phyloP scores from a whole-genome alignment of 2,888 invertebrate genomes.

The Idaea dimidiata region DNA sequence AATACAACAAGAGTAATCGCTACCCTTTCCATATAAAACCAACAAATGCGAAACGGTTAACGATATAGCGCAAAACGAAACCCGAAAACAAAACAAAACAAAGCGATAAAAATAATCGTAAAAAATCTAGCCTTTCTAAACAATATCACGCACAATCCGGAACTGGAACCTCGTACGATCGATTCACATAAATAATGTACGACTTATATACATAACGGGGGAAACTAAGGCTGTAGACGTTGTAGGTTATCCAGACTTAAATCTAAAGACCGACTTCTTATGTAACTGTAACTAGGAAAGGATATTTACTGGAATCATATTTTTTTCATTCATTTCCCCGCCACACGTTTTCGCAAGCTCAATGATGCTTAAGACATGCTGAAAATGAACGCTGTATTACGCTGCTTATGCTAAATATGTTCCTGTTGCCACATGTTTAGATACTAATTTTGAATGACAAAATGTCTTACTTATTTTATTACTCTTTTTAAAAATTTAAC shows the following conservation, averaged over 20 bases:
- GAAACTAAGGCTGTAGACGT: constrained; percentile 11
- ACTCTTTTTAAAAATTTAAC: too few relatives aligned
- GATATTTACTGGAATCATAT: neutral
- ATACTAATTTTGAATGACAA: too few relatives aligned
- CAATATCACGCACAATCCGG: constrained; percentile 1
- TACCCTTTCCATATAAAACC: neutral
- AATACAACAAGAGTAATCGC: too few relatives aligned
- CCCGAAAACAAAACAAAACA: neutral
- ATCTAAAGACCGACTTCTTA: neutral
- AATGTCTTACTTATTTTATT: too few relatives aligned
- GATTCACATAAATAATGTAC: constrained; percentile 52
- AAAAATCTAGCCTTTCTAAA: neutral
- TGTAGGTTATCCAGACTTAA: neutral
- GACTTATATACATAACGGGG: constrained; percentile 48
- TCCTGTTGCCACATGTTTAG: too few relatives aligned
- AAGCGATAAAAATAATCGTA: constrained; percentile 1
- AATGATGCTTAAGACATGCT: too few relatives aligned
- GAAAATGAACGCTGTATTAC: too few relatives aligned
- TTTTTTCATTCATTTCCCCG: too few relatives aligned
- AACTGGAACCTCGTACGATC: constrained; percentile 30
- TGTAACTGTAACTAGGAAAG: neutral
- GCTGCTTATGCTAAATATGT: too few relatives aligned
- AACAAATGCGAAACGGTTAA: neutral
- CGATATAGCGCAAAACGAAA: neutral
- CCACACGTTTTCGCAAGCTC: too few relatives aligned